Conservation (phyloP, 1,140 invertebrate genomes). For the Microplitis demolitor region DNA sequence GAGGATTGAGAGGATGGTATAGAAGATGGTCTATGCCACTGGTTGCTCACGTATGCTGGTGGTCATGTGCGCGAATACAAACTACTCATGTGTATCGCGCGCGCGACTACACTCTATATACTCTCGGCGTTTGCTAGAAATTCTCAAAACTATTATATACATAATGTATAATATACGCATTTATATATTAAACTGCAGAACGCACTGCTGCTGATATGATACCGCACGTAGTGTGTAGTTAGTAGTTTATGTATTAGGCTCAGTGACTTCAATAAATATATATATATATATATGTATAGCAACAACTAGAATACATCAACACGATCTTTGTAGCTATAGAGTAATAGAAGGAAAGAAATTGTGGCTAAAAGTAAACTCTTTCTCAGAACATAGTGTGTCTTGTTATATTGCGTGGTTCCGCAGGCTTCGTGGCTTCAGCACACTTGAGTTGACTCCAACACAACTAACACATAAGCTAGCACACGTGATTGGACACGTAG, state of each 20-base stretch:
- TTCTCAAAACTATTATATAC: not conserved
- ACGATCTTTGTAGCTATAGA: not conserved
- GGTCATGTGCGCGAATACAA: constrained; percentile 10
- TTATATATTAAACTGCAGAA: too few relatives aligned
- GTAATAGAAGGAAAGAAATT: not conserved
- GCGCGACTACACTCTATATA: too few relatives aligned
- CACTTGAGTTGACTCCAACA: not conserved
- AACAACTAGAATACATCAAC: not conserved
- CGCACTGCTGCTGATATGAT: not conserved
- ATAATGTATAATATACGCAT: not conserved
- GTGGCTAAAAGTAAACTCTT: not conserved
- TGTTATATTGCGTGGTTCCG: not conserved
- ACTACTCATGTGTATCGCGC: not conserved
- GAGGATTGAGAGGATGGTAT: not conserved
- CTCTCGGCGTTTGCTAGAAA: too few relatives aligned
- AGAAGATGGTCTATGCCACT: not conserved
- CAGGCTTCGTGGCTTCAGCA: not conserved
- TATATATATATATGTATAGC: too few relatives aligned
- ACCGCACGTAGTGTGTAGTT: not conserved
- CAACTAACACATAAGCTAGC: not conserved
- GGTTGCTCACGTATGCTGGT: constrained; percentile 4
- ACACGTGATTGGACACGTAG: constrained; percentile 1
- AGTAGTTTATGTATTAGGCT: too few relatives aligned
- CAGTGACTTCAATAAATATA: too few relatives aligned
- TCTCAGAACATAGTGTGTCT: not conserved